Evolutionary conservation across 2,113 vertebrate species (phyloP), one percentile per base, ranked within the genome.

Genomic region (Empidonax traillii): DNA sequence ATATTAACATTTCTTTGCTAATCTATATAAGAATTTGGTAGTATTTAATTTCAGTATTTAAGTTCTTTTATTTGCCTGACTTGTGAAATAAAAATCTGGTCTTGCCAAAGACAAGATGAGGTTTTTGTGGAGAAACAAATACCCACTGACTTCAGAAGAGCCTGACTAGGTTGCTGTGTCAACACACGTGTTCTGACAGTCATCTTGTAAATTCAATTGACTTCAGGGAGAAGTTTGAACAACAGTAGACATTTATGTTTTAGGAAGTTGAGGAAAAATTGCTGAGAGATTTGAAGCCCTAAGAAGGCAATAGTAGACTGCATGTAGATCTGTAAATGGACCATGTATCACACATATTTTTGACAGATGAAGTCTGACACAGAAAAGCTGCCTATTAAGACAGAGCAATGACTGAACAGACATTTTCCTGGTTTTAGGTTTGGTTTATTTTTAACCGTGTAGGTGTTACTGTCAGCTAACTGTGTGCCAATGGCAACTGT

Each of bases 391-490:
- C 24, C 43, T 91, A 33, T 39, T 93, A 69, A 90, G 85, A 80
- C 37, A 53, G 58, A 89, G 39, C 27, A 51, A 23, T 56, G 30
- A 22, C 39, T 80, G 76, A 51, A 51, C 37, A 79, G 69, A 52
- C 63, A 80, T 71, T 63, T 66, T 20, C 13, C 3, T 4, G 10
- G 21, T 24, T 28, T 75, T 51, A 35, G 35, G 35, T 63, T 41
- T 43, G 58, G 5, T 58, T 25, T 58, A 51, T 51, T 82, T 85
- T 78, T 72, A 47, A 35, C 5, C 7, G n/a, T 30, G 41, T 82
- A 93, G 78, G 74, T 96, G 93, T 90, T 96, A 84, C 89, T 87
- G 67, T 74, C 75, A 95, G 74, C 63, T 95, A 44, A 30, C 63
- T 69, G 11, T 68, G 39, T 87, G 89, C 46, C 21, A 28, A 49